phyloP scores from a whole-genome alignment of 92 coral and sea anemone genomes.

The Muricea muricata region DNA sequence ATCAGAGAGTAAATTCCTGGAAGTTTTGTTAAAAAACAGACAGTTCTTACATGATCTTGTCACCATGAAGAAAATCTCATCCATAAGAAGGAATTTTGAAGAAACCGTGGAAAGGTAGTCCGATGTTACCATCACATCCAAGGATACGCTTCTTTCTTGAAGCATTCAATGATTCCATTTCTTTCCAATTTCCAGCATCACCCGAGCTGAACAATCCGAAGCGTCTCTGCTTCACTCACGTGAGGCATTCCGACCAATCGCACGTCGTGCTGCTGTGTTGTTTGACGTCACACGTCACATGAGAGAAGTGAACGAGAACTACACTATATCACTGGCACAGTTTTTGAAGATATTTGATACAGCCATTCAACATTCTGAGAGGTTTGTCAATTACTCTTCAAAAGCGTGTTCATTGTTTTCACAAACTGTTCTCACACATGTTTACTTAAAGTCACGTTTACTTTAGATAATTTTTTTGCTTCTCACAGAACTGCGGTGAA shows the following conservation, averaged over 20 bases:
- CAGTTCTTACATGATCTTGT: slow-evolving; percentile 86
- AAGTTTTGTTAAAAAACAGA: slow-evolving; percentile 83
- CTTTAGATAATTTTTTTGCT: neutral
- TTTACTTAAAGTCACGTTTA: too few relatives aligned
- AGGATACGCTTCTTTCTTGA: too few relatives aligned
- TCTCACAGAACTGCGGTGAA: slow-evolving; percentile 87
- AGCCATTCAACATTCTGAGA: slow-evolving; percentile 96
- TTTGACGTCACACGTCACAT: slow-evolving; percentile 93
- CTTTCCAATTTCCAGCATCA: slow-evolving; percentile 60
- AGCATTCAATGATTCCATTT: neutral
- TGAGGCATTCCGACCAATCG: slow-evolving; percentile 99
- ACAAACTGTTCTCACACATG: too few relatives aligned
- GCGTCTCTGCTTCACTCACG: slow-evolving; percentile 97
- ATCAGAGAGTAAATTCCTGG: slow-evolving; percentile 82
- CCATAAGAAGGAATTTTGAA: slow-evolving; percentile 84
- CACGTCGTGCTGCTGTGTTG: slow-evolving; percentile 99
- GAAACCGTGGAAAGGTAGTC: slow-evolving; percentile 91
- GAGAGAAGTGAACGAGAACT: slow-evolving; percentile 84
- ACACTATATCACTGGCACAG: slow-evolving; percentile 94
- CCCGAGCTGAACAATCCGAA: slow-evolving; percentile 91
- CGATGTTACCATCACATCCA: neutral
- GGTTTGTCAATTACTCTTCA: slow-evolving; percentile 54
- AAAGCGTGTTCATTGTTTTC: neutral
- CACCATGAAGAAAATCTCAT: slow-evolving; percentile 90
- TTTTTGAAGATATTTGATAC: slow-evolving; percentile 91